Conservation (phyloP, 2,888 invertebrate genomes). For the Deilephila elpenor region DNA sequence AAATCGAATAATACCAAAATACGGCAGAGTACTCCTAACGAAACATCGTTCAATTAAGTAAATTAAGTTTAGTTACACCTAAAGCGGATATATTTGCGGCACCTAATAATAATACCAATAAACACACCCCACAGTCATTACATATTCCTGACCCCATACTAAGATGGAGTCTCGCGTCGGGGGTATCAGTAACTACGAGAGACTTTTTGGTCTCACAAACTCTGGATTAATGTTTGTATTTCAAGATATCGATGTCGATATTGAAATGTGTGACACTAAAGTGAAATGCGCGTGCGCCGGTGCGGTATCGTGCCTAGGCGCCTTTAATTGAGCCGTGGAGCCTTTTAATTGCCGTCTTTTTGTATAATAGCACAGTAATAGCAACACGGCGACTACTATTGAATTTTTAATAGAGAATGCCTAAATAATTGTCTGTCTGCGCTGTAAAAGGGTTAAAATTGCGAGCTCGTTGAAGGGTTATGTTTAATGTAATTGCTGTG, state of each 20-base stretch:
- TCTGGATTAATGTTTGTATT: background rate
- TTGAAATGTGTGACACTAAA: background rate
- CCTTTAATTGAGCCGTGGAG: conserved; percentile 65
- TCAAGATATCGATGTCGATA: conserved; percentile 15
- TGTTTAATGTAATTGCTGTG: conserved; percentile 24
- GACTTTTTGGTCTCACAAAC: background rate
- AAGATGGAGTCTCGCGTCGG: too few relatives aligned
- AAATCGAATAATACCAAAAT: too few relatives aligned
- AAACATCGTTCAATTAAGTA: too few relatives aligned
- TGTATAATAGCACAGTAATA: conserved; percentile 66
- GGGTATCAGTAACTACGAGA: too few relatives aligned
- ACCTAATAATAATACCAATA: too few relatives aligned
- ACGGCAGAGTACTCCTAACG: too few relatives aligned
- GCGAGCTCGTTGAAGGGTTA: background rate
- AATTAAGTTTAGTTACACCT: too few relatives aligned
- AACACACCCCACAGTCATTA: too few relatives aligned
- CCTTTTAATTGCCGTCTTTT: conserved; percentile 72
- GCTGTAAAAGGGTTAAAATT: conserved; percentile 2
- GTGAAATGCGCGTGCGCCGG: conserved; percentile 43
- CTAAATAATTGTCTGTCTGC: conserved; percentile 40
- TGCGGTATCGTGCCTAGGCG: conserved; percentile 60
- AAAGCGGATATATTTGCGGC: too few relatives aligned
- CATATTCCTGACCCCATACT: too few relatives aligned
- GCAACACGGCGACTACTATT: conserved; percentile 42
- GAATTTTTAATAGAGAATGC: conserved; percentile 43